phyloP scores from a whole-genome alignment of 2,113 vertebrate genomes.

The Asarcornis scutulata region DNA sequence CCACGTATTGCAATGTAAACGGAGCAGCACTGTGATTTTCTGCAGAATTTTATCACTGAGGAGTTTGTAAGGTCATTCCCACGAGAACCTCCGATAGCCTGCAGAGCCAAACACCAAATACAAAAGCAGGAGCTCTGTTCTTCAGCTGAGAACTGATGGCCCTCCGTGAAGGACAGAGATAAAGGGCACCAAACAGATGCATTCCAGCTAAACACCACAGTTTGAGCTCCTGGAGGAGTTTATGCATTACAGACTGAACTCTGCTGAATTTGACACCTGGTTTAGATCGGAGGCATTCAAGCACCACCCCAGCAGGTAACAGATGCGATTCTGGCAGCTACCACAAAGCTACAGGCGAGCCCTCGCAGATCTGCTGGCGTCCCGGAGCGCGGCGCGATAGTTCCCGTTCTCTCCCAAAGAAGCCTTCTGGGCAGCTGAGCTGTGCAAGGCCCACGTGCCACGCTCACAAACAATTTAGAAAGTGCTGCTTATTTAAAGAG shows the following conservation, averaged over 20 bases:
- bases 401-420: background rate
- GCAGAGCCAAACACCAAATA: background rate
- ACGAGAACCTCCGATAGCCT: background rate
- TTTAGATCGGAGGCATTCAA: background rate
- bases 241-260: background rate
- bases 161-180: background rate
- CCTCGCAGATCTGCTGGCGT: background rate
- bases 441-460: background rate
- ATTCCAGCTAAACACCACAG: background rate
- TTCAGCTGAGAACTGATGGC: background rate
- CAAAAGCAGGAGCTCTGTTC: background rate
- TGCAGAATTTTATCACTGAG: background rate
- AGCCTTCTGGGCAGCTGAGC: conserved; percentile 18
- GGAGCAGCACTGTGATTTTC: background rate
- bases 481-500: conserved; percentile 45
- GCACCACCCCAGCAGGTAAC: background rate
- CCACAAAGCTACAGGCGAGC: background rate
- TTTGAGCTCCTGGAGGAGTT: background rate
- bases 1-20: background rate
- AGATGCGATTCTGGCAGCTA: conserved; percentile 41
- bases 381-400: background rate
- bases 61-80: background rate
- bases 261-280: background rate
- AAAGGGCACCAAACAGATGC: background rate
- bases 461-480: conserved; percentile 52